Evolutionary conservation across 2,797 vertebrate genomes (phyloP).

Genomic region (Dermochelys coriacea): DNA sequence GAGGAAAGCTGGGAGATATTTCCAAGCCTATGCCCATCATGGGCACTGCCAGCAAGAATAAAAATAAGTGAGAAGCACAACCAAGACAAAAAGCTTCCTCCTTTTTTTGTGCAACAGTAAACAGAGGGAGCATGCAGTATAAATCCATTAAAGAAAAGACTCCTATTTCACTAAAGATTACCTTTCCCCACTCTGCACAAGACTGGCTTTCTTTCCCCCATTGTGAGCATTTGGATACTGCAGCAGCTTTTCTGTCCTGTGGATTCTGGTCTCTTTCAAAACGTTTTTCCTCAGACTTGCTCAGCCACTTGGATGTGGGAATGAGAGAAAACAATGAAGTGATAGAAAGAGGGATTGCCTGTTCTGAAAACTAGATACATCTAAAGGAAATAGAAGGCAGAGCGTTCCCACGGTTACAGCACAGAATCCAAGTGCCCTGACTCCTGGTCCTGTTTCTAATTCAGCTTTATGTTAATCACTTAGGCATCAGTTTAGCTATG

Average conservation of each 20-base stretch:
- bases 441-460: not conserved
- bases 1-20: not conserved
- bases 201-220: not conserved
- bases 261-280: not conserved
- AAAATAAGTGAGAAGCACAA: not conserved
- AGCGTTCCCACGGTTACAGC: not conserved
- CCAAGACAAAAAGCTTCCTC: not conserved
- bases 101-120: not conserved
- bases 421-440: not conserved
- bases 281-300: not conserved
- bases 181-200: rapidly evolving
- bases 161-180: not conserved
- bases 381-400: not conserved
- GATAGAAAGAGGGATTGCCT: not conserved
- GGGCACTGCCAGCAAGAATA: not conserved
- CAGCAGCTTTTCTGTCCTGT: rapidly evolving
- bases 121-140: not conserved
- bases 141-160: not conserved
- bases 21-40: not conserved
- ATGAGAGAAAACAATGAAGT: not conserved
- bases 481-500: not conserved
- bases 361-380: not conserved
- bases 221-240: not conserved
- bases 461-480: not conserved
- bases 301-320: not conserved